phyloP scores from a whole-genome alignment of 1,140 invertebrate species.

The Lanistes nyassanus region DNA sequence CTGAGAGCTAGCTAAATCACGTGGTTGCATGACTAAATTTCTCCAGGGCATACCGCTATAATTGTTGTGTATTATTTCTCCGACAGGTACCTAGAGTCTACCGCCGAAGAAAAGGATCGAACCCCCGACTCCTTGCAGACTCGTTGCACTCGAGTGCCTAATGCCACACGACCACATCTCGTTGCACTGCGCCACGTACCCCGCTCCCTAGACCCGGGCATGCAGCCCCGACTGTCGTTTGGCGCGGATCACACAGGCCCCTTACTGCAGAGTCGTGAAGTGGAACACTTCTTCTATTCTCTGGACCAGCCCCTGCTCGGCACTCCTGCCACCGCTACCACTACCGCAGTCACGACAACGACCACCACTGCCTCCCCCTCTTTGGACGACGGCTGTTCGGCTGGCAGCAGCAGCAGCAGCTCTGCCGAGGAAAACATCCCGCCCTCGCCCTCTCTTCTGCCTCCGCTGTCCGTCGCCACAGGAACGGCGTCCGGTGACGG shows the following conservation, averaged over 20 bases:
- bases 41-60: no score
- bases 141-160: no score
- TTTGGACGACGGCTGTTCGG: neutral
- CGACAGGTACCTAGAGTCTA: no score
- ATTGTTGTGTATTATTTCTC: no score
- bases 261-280: constrained; percentile 54
- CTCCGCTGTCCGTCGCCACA: neutral
- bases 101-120: no score
- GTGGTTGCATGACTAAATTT: no score
- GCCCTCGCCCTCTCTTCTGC: constrained; percentile 2
- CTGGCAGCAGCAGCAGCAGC: neutral
- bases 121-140: no score
- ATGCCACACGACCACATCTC: no score
- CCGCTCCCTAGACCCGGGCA: neutral
- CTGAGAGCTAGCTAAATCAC: no score
- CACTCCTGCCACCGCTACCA: neutral
- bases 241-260: constrained; percentile 34
- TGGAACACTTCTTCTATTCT: constrained; percentile 58
- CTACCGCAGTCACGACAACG: constrained; percentile 19
- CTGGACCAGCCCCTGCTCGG: constrained; percentile 40
- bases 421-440: constrained; percentile 21
- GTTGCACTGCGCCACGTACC: no score
- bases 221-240: constrained; percentile 13
- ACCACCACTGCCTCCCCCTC: neutral
- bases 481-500: neutral